Percentiles rank a stretch among this genome's conserved stretches.
Conservation (phyloP, 1,140 invertebrate species). For the Bombus pyrosoma region DNA sequence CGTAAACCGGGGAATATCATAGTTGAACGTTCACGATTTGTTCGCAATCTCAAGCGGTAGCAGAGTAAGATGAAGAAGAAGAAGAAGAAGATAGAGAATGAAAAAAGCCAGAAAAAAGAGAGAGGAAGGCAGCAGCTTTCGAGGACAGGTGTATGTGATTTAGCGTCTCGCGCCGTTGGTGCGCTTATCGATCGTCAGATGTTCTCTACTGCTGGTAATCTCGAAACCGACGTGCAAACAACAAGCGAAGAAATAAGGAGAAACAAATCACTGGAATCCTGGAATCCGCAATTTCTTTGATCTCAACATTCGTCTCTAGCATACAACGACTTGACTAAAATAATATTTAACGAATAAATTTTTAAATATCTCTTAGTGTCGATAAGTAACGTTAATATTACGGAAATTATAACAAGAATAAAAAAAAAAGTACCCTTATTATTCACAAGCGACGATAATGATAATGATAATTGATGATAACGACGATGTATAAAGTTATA, state of each 20-base stretch:
- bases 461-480: conserved; percentile 27
- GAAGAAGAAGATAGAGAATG: too few species aligned
- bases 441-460: conserved; percentile 31
- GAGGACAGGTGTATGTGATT: conserved; percentile 32
- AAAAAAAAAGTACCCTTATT: conserved; percentile 58
- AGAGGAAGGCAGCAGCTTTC: conserved; percentile 28
- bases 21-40: neutral
- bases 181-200: conserved; percentile 49
- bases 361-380: conserved; percentile 72
- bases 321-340: conserved; percentile 79
- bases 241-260: neutral
- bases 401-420: conserved; percentile 58
- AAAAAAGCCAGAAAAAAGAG: neutral
- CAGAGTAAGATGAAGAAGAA: neutral
- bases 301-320: conserved; percentile 81
- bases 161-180: conserved; percentile 15
- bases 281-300: conserved; percentile 81
- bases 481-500: conserved; percentile 76
- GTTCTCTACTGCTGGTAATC: conserved; percentile 40
- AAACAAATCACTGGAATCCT: conserved; percentile 65
- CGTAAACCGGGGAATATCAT: neutral
- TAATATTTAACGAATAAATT: conserved; percentile 73
- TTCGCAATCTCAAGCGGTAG: neutral
- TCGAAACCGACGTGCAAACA: conserved; percentile 26
- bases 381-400: conserved; percentile 68